Conservation (phyloP, 2,888 invertebrate genomes). For the Eurois occulta region DNA sequence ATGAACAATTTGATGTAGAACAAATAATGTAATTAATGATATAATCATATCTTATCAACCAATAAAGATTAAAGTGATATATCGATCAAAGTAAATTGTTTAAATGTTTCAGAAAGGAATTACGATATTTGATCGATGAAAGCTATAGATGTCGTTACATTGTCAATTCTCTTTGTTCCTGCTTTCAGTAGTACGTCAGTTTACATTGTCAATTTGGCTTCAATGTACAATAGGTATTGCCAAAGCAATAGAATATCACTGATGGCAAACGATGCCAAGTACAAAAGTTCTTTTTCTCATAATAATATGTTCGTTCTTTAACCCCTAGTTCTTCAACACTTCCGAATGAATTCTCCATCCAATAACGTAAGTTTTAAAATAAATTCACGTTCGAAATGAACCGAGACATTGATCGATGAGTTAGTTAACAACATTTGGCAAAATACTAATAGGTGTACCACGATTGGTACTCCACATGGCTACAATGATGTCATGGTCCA, state of each 20-base stretch:
- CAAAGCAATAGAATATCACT: slow-evolving; percentile 16
- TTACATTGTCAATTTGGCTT: slow-evolving; percentile 12
- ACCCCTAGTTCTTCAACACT: slow-evolving; percentile 20
- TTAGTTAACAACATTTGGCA: slow-evolving; percentile 42
- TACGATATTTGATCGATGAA: slow-evolving; percentile 15
- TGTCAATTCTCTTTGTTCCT: slow-evolving; percentile 12
- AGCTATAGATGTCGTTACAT: not conserved
- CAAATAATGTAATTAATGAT: slow-evolving; percentile 60
- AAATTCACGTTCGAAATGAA: slow-evolving; percentile 5
- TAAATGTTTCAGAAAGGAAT: slow-evolving; percentile 24
- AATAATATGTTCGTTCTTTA: slow-evolving; percentile 25
- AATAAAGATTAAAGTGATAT: slow-evolving; percentile 47
- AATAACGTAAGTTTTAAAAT: slow-evolving; percentile 40
- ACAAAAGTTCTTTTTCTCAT: slow-evolving; percentile 2
- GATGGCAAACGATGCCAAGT: slow-evolving; percentile 33
- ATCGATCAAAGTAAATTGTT: slow-evolving; percentile 36
- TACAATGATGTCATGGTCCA: slow-evolving; percentile 69
- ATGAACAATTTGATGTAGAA: slow-evolving; percentile 38
- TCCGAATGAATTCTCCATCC: slow-evolving; percentile 37
- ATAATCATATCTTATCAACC: slow-evolving; percentile 67
- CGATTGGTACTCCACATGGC: slow-evolving; percentile 35
- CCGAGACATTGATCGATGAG: slow-evolving; percentile 45
- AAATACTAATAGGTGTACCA: slow-evolving; percentile 44
- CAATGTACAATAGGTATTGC: slow-evolving; percentile 10
- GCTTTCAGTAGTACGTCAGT: slow-evolving; percentile 2